Evolutionary conservation across 2,113 vertebrate species (phyloP), one percentile per base, ranked within the genome.

Genomic region (Ammodytes marinus): DNA sequence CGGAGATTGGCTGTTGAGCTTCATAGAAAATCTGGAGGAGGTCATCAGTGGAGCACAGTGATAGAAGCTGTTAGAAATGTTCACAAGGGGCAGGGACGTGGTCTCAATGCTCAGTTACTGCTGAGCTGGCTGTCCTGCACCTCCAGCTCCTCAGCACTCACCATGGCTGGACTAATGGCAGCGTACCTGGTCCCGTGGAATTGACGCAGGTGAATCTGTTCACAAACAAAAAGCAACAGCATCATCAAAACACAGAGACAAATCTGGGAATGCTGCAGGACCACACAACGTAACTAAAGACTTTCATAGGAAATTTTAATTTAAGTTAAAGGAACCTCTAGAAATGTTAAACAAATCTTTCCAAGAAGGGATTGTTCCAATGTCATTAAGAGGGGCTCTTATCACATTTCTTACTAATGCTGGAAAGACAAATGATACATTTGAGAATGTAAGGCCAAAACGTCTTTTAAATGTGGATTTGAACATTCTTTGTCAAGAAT

Each of bases 161-260:
- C 95, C 98, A 99, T 98, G 19, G 95, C 95, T 0, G 97, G 97
- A 80, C 96, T 97, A 4, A 99, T 99, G 76, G 98, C 98, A 0
- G 98, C 97, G 0, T 98, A 98, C 5, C 97, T 94, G 8, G 97
- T 99, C 35, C 98, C 98, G 0, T 98, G 98, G 91, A 99, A 99
- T 87, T 99, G 98, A 12, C 97, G 96, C 67, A 99, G 80, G 54
- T 99, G 98, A 83, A 99, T 98, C 98, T 99, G 90, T n/a, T 58
- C 17, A 53, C 1, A 13, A 35, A 78, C 3, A 65, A 70, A n/a
- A 15, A 47, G 42, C 8, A 7, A 27, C 17, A 4, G 54, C 3
- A 37, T 60, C 1, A 37, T 9, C 46, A 17, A n/a, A 47, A 12
- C 0, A 0, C 4, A 10, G n/a, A 37, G 11, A 40, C 10, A 40